Evolutionary conservation across 2,113 vertebrate genomes (phyloP), one percentile per base, ranked within the genome.

Genomic region (Dermatemys mawii): DNA sequence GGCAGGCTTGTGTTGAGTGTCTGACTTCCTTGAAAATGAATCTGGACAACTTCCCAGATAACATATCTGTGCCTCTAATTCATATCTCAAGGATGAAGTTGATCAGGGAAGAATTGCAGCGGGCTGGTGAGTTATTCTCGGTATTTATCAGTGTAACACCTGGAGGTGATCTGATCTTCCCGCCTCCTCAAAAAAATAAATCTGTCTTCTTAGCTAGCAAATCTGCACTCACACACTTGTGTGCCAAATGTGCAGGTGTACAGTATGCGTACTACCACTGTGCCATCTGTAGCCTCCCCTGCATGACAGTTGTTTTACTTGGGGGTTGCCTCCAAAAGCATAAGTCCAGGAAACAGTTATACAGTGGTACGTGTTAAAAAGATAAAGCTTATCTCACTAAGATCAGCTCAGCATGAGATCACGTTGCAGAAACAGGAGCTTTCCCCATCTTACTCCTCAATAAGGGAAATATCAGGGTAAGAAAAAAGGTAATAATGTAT

Each of bases 101-200:
- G 93, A 87, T 92, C 90, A 89, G 93, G 46, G 87, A 84, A 84
- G 49, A 87, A 93, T 57, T n/a, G 78, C n/a, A 75, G 78, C 95
- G 85, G 82, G 82, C 48, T 87, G 90, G 63, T 90, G 95, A 95
- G 89, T 88, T 84, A 86, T 93, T 93, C 94, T 90, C 94, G 44
- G 50, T 96, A 50, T 94, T 96, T 95, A 91, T 93, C 79, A 32
- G 57, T 32, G 78, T 80, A 93, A 93, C 91, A 96, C 96, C 95
- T 96, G 96, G 93, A 97, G 94, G 94, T 95, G 96, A 96, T 96
- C 92, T 92, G 96, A 90, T 91, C 89, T 94, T 93, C 55, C 96
- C 95, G 87, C 95, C 93, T 90, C 90, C 87, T 94, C 95, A 92
- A 90, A 97, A 94, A 95, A 97, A 96, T 95, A 97, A 96, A 96